Evolutionary conservation across 1,140 invertebrate genomes (phyloP).

Genomic region (Scaptomyza pallida): DNA sequence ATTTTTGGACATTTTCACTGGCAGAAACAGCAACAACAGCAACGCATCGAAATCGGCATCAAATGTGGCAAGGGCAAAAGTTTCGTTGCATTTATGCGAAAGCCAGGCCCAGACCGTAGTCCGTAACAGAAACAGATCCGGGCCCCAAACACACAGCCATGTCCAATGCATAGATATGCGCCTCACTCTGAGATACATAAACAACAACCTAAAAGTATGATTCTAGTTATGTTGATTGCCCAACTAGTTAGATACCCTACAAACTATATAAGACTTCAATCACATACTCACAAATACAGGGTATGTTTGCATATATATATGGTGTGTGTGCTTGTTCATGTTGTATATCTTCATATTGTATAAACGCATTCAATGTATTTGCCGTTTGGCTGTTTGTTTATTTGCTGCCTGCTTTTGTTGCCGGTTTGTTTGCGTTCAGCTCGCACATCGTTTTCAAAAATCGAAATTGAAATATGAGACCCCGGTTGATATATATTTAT

Average conservation of each 20-base stretch:
- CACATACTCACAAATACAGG: constrained; percentile 6
- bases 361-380: constrained; percentile 51
- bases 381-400: constrained; percentile 60
- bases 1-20: constrained; percentile 71
- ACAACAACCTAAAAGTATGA: constrained; percentile 5
- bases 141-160: constrained; percentile 25
- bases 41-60: constrained; percentile 52
- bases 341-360: constrained; percentile 34
- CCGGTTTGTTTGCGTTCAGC: constrained; percentile 65
- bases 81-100: constrained; percentile 73
- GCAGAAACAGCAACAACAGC: constrained; percentile 28
- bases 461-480: constrained; percentile 81
- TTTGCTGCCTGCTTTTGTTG: constrained; percentile 63
- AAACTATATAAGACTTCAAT: neutral
- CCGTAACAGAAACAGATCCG: constrained; percentile 38
- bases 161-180: constrained; percentile 41
- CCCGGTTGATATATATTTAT: constrained; percentile 37
- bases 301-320: constrained; percentile 27
- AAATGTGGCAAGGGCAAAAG: constrained; percentile 63
- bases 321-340: constrained; percentile 1
- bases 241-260: constrained; percentile 4
- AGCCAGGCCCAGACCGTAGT: constrained; percentile 15
- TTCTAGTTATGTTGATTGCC: neutral
- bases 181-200: constrained; percentile 45
- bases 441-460: constrained; percentile 78